Evolutionary conservation across 2,113 vertebrate species (phyloP).

Genomic region (Actenoides hombroni): DNA sequence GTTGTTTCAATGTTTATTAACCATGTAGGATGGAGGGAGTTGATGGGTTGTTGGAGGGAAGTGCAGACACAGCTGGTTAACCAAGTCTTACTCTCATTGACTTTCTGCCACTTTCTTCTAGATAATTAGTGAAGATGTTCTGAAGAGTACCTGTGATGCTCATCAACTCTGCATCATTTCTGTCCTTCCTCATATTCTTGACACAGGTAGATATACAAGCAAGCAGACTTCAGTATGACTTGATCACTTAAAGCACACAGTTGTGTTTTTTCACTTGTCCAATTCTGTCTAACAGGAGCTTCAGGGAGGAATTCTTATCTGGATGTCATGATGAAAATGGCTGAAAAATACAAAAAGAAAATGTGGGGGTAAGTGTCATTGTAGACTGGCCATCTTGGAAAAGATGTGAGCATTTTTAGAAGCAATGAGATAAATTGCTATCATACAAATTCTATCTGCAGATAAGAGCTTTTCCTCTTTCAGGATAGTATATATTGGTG

Average conservation of each 20-base stretch:
- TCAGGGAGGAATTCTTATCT: conserved; percentile 90
- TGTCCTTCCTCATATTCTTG: conserved; percentile 93
- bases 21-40: not conserved
- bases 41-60: not conserved
- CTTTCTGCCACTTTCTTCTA: conserved; percentile 50
- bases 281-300: conserved; percentile 77
- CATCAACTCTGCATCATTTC: conserved; percentile 92
- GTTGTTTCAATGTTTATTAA: not conserved
- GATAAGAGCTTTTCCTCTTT: not conserved
- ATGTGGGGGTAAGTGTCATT: conserved; percentile 91
- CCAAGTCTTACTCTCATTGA: not conserved
- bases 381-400: not conserved
- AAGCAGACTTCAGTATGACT: not conserved
- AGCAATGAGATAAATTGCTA: not conserved
- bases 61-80: not conserved
- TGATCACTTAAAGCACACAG: not conserved
- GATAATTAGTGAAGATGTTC: conserved; percentile 83
- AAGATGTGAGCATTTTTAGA: not conserved
- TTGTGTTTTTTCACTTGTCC: not conserved
- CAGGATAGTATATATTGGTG: not conserved
- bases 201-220: conserved; percentile 81
- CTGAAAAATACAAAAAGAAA: conserved; percentile 98
- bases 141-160: conserved; percentile 90
- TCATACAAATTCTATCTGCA: not conserved
- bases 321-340: conserved; percentile 90